phyloP scores from a whole-genome alignment of 2,797 vertebrate species.

The Graptemys geographica region DNA sequence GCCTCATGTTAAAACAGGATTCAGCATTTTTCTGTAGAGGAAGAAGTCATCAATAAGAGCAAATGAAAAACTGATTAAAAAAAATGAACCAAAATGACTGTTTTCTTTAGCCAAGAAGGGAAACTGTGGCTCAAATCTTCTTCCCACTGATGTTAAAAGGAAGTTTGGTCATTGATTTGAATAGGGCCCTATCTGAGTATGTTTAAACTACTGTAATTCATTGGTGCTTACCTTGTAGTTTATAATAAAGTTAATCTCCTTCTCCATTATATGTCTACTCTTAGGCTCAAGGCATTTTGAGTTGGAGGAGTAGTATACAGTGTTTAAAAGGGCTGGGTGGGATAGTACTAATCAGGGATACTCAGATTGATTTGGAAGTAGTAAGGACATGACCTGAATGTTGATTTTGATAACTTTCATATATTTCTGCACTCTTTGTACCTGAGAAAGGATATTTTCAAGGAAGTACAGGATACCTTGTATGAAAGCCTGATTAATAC shows the following conservation, averaged over 20 bases:
- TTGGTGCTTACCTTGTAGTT: not conserved
- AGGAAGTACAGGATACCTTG: not conserved
- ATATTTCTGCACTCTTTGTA: not conserved
- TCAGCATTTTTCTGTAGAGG: conserved; percentile 5
- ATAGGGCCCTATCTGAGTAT: not conserved
- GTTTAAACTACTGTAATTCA: not conserved
- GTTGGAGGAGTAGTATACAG: not conserved
- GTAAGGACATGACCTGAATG: not conserved
- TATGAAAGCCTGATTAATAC: not conserved
- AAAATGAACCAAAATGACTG: not conserved
- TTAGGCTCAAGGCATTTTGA: not conserved
- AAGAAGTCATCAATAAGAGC: not conserved
- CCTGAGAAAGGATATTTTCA: not conserved
- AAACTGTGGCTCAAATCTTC: not conserved
- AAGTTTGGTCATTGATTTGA: not conserved
- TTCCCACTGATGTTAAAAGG: not conserved
- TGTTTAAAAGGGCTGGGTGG: not conserved
- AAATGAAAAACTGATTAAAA: conserved; percentile 5
- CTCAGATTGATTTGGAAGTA: not conserved
- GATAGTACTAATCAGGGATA: not conserved
- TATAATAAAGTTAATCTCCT: not conserved
- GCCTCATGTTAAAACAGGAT: not conserved
- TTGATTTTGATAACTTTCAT: not conserved
- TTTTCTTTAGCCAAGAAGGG: not conserved
- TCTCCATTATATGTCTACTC: fast-evolving